Conservation (phyloP, 1,140 invertebrate genomes). For the Aphelinus certus region DNA sequence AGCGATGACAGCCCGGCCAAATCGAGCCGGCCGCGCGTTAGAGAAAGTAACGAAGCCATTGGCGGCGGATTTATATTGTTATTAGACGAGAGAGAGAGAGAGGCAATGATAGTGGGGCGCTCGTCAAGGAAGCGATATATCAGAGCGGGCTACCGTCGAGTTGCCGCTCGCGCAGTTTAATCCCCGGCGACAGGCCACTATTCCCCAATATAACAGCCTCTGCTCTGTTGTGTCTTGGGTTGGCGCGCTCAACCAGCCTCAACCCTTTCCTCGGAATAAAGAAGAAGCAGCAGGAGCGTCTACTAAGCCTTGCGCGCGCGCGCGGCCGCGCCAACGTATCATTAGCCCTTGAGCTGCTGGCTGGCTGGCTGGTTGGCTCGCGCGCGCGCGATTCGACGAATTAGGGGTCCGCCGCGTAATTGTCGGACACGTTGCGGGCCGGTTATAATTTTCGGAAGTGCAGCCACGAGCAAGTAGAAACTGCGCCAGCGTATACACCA, state of each 20-base stretch:
- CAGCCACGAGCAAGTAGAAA: constrained; percentile 24
- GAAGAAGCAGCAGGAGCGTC: not conserved
- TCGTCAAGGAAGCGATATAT: constrained; percentile 21
- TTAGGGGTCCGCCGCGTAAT: constrained; percentile 3
- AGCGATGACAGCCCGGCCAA: too few relatives aligned
- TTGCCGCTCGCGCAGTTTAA: not conserved
- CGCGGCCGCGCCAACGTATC: constrained; percentile 10
- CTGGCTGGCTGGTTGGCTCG: not conserved
- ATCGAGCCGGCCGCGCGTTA: too few relatives aligned
- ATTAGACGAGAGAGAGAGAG: not conserved
- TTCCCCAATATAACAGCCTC: constrained; percentile 1
- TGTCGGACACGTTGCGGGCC: not conserved
- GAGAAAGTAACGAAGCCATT: not conserved
- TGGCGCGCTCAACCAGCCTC: not conserved
- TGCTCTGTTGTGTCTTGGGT: not conserved
- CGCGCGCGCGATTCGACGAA: constrained; percentile 27
- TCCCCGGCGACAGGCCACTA: not conserved
- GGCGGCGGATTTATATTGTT: not conserved
- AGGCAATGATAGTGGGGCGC: constrained; percentile 6
- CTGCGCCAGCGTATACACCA: not conserved
- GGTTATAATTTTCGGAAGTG: constrained; percentile 38
- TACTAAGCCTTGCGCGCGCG: too few relatives aligned
- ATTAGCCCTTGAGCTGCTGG: constrained; percentile 24
- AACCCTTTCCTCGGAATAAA: not conserved
- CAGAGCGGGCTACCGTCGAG: constrained; percentile 14